Evolutionary conservation across 1,140 invertebrate genomes (phyloP), one percentile per base, ranked within the genome.

Genomic region (Dendroctonus valens): DNA sequence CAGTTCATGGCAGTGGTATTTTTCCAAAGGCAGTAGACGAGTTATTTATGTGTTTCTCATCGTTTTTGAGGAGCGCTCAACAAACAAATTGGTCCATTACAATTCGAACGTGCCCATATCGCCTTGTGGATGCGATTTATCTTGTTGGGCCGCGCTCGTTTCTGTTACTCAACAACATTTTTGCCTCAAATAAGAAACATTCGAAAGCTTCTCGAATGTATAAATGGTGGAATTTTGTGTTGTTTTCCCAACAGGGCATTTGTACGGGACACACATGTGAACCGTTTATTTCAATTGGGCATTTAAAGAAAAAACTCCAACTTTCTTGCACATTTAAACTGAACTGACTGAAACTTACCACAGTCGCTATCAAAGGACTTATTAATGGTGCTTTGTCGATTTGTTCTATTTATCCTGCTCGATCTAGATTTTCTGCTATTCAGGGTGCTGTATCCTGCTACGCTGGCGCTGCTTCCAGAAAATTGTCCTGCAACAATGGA

Each of bases 371-470:
- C 78, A 59, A 76, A 74, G 6, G 74, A 74, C 76, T 85, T 85
- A 11, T 83, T 82, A 73, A 84, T 78, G 4, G 82, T 81, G 59
- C 82, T 85, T 69, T 84, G 81, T 67, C 82, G 77, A 67, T 81
- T 80, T 66, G 80, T 80, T 26, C 80, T 77, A 57, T 77, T 74
- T 14, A 44, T 39, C 61, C 81, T 78, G 12, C 78, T 75, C 39
- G 59, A 63, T 54, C 81, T 78, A 3, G 79, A 80, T 70, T 83
- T 81, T 74, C 82, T 82, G 3, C 83, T 79, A 70, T 85, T 85
- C 39, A 85, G 65, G 5, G 85, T 86, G 51, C 83, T 85, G 59
- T 82, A 82, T 0, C 83, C 83, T 6, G 82, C 81, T 77, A 83
- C 74, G 74, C 75, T 73, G 73, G 84, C 80, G 69, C 83, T 84